Evolutionary conservation across 2,888 invertebrate species (phyloP).

Genomic region (Trissonchulus latispiculum): DNA sequence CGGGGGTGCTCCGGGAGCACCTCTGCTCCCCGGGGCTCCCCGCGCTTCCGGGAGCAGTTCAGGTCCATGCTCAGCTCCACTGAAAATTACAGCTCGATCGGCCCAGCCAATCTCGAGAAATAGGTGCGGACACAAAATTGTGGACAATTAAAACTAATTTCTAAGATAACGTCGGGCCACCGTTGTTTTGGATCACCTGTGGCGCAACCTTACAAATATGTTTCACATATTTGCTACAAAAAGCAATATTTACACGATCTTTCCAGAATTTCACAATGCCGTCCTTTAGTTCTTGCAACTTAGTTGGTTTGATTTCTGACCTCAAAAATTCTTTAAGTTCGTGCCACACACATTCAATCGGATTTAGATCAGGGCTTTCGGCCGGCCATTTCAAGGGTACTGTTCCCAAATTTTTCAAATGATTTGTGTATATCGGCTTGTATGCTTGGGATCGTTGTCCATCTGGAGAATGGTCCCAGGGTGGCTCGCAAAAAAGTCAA

Average conservation of each 20-base stretch:
- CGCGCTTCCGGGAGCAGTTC: no score
- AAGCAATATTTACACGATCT: neutral
- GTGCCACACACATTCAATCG: neutral
- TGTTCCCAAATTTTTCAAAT: neutral
- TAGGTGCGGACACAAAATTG: no score
- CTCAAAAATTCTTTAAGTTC: neutral
- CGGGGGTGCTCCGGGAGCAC: no score
- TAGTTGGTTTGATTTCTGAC: neutral
- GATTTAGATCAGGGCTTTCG: neutral
- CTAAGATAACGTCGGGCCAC: neutral
- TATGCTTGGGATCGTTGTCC: neutral
- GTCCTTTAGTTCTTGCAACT: neutral
- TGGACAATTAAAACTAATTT: no score
- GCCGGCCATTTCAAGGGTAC: neutral
- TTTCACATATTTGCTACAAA: neutral
- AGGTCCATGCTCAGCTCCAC: no score
- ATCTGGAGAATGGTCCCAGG: neutral
- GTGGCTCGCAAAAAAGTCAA: neutral
- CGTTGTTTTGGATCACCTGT: neutral
- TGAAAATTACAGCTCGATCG: no score
- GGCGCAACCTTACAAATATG: neutral
- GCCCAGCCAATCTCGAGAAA: no score
- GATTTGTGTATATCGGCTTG: neutral
- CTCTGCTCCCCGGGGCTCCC: no score
- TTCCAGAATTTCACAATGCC: neutral